phyloP scores from a whole-genome alignment of 1,140 invertebrate genomes.

The Holcopasites calliopsidis region DNA sequence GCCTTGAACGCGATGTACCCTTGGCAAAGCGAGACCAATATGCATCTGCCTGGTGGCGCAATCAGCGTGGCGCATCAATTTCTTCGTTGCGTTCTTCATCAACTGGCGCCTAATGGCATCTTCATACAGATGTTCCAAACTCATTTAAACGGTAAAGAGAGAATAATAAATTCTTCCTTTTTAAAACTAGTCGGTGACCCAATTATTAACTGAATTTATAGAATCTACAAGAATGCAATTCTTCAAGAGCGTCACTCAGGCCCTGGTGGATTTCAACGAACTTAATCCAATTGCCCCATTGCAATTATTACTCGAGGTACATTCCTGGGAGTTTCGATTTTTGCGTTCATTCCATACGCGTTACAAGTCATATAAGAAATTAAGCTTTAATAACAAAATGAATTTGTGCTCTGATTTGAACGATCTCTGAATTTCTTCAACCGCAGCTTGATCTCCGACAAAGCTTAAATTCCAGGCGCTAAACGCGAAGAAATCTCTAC shows the following conservation, averaged over 20 bases:
- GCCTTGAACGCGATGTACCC: constrained; percentile 88
- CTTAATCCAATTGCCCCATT: constrained; percentile 96
- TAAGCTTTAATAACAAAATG: no score
- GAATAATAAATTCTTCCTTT: background rate
- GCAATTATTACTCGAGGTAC: constrained; percentile 92
- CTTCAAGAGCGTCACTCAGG: constrained; percentile 95
- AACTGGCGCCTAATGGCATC: constrained; percentile 96
- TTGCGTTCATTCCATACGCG: no score
- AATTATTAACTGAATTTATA: no score
- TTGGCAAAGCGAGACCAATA: constrained; percentile 95
- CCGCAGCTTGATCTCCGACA: no score
- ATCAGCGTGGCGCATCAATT: constrained; percentile 98
- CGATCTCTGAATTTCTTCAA: no score
- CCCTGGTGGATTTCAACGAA: constrained; percentile 98
- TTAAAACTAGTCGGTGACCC: no score
- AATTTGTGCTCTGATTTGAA: no score
- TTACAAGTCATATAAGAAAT: no score
- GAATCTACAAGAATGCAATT: constrained; percentile 88
- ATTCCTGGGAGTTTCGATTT: no score
- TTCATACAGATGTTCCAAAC: constrained; percentile 98
- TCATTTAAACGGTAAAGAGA: constrained; percentile 86
- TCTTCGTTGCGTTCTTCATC: constrained; percentile 96
- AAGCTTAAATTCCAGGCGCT: constrained; percentile 83
- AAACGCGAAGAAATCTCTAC: constrained; percentile 93
- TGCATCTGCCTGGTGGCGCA: constrained; percentile 92